Percentiles rank a stretch among this genome's conserved stretches.
phyloP scores from a whole-genome alignment of 2,797 vertebrate genomes.

The Tadarida brasiliensis region DNA sequence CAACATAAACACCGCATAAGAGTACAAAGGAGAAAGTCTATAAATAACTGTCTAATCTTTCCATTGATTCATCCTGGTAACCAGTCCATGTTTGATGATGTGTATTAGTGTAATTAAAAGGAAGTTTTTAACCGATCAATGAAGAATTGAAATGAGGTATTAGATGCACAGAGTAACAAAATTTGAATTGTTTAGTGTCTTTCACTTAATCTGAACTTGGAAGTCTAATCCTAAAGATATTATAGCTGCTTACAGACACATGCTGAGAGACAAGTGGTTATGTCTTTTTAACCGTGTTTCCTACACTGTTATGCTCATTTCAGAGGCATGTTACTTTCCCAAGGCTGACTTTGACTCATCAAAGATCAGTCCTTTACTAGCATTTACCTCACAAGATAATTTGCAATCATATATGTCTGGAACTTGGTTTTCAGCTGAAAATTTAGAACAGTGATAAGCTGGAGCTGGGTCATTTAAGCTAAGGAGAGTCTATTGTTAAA shows the following conservation, averaged over 20 bases:
- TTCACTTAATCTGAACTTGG: constrained; percentile 4
- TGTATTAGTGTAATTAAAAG: background rate
- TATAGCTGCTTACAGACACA: background rate
- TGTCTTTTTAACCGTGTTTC: background rate
- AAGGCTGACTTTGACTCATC: background rate
- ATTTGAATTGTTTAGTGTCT: background rate
- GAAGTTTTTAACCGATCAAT: background rate
- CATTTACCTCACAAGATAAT: background rate
- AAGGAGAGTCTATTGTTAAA: background rate
- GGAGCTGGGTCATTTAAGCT: background rate
- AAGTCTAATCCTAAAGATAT: background rate
- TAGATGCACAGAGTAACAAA: background rate
- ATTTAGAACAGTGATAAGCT: background rate
- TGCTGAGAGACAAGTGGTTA: background rate
- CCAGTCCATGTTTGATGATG: background rate
- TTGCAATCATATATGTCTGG: background rate
- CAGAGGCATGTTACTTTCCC: background rate
- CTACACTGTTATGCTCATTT: background rate
- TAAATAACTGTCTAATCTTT: constrained; percentile 36
- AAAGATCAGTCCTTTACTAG: background rate
- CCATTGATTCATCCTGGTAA: background rate
- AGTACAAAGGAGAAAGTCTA: background rate
- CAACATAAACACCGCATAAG: background rate
- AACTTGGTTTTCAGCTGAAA: background rate
- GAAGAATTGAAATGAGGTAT: background rate